A percentile compares a stretch with the other conserved stretches of the same genome.
Conservation (phyloP, 2,113 vertebrate genomes). For the Dipodomys merriami region DNA sequence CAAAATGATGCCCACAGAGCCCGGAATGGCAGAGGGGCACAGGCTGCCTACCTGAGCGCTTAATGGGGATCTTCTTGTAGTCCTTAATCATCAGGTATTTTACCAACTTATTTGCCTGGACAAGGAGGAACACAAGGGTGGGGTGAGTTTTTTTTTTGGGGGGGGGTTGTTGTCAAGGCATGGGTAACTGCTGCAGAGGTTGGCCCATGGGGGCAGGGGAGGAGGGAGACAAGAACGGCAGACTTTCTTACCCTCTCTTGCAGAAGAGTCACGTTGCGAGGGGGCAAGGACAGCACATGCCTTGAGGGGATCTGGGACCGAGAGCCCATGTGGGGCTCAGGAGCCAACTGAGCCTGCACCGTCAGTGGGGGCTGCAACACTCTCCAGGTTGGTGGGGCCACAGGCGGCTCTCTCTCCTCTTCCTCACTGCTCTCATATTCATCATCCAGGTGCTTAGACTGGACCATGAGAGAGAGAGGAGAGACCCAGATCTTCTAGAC, state of each 20-base stretch:
- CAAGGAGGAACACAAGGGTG: not conserved
- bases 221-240: not conserved
- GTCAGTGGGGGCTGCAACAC: not conserved
- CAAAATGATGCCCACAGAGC: not conserved
- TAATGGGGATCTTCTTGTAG: slow-evolving; percentile 93
- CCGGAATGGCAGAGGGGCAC: not conserved
- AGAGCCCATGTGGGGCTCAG: slow-evolving; percentile 14
- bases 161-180: not conserved
- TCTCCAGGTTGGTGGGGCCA: slow-evolving; percentile 51
- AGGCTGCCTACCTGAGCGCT: slow-evolving; percentile 85
- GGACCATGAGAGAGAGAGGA: not conserved
- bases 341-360: not conserved
- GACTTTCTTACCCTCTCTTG: slow-evolving; percentile 68
- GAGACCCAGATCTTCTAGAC: slow-evolving; percentile 10
- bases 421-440: slow-evolving; percentile 63
- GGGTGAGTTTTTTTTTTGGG: not conserved
- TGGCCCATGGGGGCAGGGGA: not conserved
- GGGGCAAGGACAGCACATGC: slow-evolving; percentile 68
- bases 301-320: slow-evolving; percentile 64
- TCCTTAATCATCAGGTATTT: slow-evolving; percentile 93
- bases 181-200: not conserved
- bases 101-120: slow-evolving; percentile 91
- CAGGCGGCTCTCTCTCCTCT: slow-evolving; percentile 62
- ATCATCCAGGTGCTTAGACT: slow-evolving; percentile 72
- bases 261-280: slow-evolving; percentile 64